These are phyloP conservation scores for Littorina saxatilis DNA, from an alignment of 1,140 invertebrate genomes.

Conservation along the genomic window DNA sequence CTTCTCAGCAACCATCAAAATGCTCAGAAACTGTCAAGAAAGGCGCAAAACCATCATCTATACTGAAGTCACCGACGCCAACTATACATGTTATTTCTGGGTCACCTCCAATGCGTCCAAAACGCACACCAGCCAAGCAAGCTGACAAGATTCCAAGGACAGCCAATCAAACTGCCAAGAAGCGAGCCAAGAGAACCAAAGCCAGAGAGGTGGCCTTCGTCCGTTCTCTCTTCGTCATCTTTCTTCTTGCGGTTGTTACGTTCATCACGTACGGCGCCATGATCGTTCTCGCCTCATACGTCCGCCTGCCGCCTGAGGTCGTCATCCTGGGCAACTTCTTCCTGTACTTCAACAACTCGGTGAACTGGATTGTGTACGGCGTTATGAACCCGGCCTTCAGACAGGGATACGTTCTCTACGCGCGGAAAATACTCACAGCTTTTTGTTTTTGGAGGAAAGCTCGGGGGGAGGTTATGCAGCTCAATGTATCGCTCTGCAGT, in stretches of 20 bases:
- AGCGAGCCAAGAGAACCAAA: not conserved
- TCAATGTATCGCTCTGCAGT: too few relatives aligned
- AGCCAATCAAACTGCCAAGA: not conserved
- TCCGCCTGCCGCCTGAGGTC: not conserved
- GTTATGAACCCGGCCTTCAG: slow-evolving; percentile 29
- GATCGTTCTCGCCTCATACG: not conserved
- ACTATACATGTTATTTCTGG: too few relatives aligned
- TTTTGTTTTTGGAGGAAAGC: too few relatives aligned
- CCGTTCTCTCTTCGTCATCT: not conserved
- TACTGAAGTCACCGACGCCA: too few relatives aligned
- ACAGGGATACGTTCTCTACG: not conserved
- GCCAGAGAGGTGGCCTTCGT: slow-evolving; percentile 9
- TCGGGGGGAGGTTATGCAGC: too few relatives aligned
- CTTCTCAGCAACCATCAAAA: too few relatives aligned
- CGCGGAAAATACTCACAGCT: too few relatives aligned
- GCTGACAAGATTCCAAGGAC: too few relatives aligned
- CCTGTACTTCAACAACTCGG: slow-evolving; percentile 16
- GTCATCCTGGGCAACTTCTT: slow-evolving; percentile 15
- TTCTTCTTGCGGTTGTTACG: slow-evolving; percentile 1
- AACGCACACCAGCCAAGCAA: too few relatives aligned
- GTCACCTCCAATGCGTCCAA: too few relatives aligned
- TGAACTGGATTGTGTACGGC: slow-evolving; percentile 34
- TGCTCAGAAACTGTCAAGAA: too few relatives aligned
- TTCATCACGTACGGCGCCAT: slow-evolving; percentile 20
- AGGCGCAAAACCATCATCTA: too few relatives aligned